Conservation (phyloP, 2,888 invertebrate species). For the Tetragonula carbonaria region DNA sequence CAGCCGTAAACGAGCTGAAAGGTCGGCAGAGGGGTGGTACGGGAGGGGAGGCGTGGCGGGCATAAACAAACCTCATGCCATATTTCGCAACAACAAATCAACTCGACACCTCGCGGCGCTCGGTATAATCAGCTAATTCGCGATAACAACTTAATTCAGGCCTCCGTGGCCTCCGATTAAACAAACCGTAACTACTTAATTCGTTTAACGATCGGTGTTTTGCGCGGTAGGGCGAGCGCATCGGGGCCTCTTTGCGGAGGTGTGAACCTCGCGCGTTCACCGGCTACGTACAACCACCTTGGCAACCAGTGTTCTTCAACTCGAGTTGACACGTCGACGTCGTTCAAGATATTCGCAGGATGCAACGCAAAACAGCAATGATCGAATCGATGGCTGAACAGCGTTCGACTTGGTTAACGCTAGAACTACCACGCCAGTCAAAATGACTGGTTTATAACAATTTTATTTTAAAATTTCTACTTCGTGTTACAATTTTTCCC, state of each 20-base stretch:
- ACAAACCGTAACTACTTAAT: conserved; percentile 80
- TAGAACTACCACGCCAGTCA: no score
- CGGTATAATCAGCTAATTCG: conserved; percentile 79
- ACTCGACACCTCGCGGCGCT: conserved; percentile 76
- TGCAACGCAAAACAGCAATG: no score
- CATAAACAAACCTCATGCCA: conserved; percentile 69
- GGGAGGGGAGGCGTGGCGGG: conserved; percentile 61
- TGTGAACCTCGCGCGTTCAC: conserved; percentile 56
- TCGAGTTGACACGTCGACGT: neutral
- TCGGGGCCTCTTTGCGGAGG: conserved; percentile 46
- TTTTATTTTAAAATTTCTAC: no score
- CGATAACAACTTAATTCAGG: conserved; percentile 81
- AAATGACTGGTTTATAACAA: no score
- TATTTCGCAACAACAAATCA: conserved; percentile 78
- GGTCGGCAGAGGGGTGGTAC: conserved; percentile 51
- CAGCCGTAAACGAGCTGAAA: conserved; percentile 66
- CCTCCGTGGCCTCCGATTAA: conserved; percentile 78
- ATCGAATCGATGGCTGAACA: neutral
- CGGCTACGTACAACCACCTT: conserved; percentile 20
- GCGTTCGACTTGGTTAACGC: neutral
- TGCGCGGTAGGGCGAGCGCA: conserved; percentile 54
- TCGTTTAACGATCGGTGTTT: conserved; percentile 73
- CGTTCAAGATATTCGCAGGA: no score
- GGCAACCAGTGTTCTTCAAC: conserved; percentile 39
- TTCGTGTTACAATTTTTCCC: no score